Conservation (phyloP, 2,797 vertebrate genomes). For the Pampus argenteus region DNA sequence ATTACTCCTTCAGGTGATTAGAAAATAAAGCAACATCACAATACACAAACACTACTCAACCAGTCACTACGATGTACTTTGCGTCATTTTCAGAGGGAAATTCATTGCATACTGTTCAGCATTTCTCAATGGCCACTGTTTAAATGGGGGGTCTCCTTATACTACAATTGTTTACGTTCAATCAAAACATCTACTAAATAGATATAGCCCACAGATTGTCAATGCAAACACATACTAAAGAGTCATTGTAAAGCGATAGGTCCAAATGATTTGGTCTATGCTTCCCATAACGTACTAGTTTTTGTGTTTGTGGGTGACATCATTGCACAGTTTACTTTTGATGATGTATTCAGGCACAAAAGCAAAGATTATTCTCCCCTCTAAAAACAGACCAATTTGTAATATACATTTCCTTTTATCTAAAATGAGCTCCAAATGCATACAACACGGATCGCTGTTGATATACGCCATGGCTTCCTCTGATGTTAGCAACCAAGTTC, state of each 20-base stretch:
- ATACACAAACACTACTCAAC: constrained; percentile 44
- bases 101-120: constrained; percentile 45
- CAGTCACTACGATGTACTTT: constrained; percentile 50
- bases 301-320: constrained; percentile 65
- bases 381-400: constrained; percentile 17
- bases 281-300: constrained; percentile 48
- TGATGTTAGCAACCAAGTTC: constrained; percentile 53
- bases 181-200: constrained; percentile 21
- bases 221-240: constrained; percentile 73
- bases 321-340: constrained; percentile 45
- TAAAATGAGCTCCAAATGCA: constrained; percentile 22
- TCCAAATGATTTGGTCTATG: constrained; percentile 27
- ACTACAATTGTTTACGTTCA: constrained; percentile 26
- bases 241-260: constrained; percentile 48
- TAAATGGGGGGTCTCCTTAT: constrained; percentile 21
- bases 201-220: constrained; percentile 82
- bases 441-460: constrained; percentile 35
- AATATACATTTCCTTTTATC: background rate
- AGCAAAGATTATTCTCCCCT: constrained; percentile 4
- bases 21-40: constrained; percentile 53
- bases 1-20: constrained; percentile 51
- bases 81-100: constrained; percentile 58
- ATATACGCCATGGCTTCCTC: constrained; percentile 56
- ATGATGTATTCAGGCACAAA: constrained; percentile 50
- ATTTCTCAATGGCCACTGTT: constrained; percentile 17